These are phyloP conservation scores for Onthophagus sagittarius DNA, from an alignment of 2,888 invertebrate genomes.

Conservation along the genomic window DNA sequence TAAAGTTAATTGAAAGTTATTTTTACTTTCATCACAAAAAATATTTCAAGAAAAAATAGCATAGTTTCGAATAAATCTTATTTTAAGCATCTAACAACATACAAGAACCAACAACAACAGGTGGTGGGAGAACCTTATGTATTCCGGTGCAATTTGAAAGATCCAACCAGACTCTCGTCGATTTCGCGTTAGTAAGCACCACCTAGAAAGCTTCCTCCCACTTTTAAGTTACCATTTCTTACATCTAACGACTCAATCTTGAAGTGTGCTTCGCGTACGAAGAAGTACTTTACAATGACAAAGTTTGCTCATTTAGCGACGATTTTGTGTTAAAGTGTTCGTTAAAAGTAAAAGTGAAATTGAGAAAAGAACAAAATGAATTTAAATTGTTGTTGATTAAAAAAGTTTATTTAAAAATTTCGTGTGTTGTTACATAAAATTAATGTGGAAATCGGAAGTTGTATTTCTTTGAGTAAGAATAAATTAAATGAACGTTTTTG, in stretches of 20 bases:
- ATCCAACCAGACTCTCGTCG: slow-evolving; percentile 28
- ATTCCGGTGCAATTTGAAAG: slow-evolving; percentile 29
- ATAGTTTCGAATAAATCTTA: background rate
- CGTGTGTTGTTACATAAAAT: background rate
- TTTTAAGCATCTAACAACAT: slow-evolving; percentile 17
- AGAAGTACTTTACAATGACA: too few relatives aligned
- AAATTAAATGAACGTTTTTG: background rate
- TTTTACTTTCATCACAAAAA: background rate
- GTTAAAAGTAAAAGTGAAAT: too few relatives aligned
- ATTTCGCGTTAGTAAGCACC: slow-evolving; percentile 27
- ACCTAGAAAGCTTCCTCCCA: slow-evolving; percentile 20
- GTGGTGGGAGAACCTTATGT: slow-evolving; percentile 28
- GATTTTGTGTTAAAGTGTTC: too few relatives aligned
- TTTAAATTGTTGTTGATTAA: background rate
- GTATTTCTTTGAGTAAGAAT: background rate
- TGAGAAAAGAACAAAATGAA: background rate
- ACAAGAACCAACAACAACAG: background rate
- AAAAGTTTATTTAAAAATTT: background rate
- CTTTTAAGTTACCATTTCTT: slow-evolving; percentile 3
- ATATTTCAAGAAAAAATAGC: background rate
- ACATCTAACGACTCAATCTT: background rate
- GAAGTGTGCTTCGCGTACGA: too few relatives aligned
- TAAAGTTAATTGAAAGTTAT: too few relatives aligned
- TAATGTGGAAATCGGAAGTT: background rate
- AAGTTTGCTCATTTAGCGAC: too few relatives aligned